Evolutionary conservation across 2,888 invertebrate genomes (phyloP).

Genomic region (Keiferia lycopersicella): DNA sequence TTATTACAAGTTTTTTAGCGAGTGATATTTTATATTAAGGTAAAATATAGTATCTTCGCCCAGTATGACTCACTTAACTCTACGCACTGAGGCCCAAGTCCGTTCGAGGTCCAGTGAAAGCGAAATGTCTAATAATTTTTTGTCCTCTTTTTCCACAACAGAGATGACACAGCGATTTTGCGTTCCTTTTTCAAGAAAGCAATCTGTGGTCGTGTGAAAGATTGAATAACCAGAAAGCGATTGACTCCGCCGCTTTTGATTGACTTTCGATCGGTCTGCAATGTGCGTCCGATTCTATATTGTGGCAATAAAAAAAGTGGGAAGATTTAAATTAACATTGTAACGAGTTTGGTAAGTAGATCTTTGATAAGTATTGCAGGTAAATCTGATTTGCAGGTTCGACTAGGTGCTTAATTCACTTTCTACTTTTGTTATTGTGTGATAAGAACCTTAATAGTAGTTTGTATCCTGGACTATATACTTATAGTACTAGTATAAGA

Average conservation of each 20-base stretch:
- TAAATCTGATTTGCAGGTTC: constrained; percentile 18
- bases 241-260: constrained; percentile 44
- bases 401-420: constrained; percentile 33
- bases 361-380: constrained; percentile 22
- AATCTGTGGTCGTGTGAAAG: constrained; percentile 52
- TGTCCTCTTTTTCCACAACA: constrained; percentile 54
- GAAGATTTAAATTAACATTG: constrained; percentile 36
- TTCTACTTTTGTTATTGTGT: constrained; percentile 27
- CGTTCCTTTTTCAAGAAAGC: constrained; percentile 44
- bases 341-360: constrained; percentile 26
- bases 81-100: constrained; percentile 52
- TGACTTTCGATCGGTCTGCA: constrained; percentile 33
- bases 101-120: constrained; percentile 65
- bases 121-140: constrained; percentile 73
- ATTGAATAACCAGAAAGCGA: constrained; percentile 57
- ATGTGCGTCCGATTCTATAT: constrained; percentile 40
- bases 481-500: background rate
- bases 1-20: too few relatives aligned
- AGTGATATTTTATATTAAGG: too few relatives aligned
- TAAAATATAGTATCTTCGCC: too few relatives aligned
- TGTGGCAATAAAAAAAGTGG: constrained; percentile 34
- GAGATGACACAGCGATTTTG: constrained; percentile 70
- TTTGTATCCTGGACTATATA: background rate
- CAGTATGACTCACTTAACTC: too few relatives aligned
- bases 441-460: background rate